These are phyloP conservation scores for Ophiodon elongatus DNA, from an alignment of 2,113 vertebrate species.

Conservation along the genomic window DNA sequence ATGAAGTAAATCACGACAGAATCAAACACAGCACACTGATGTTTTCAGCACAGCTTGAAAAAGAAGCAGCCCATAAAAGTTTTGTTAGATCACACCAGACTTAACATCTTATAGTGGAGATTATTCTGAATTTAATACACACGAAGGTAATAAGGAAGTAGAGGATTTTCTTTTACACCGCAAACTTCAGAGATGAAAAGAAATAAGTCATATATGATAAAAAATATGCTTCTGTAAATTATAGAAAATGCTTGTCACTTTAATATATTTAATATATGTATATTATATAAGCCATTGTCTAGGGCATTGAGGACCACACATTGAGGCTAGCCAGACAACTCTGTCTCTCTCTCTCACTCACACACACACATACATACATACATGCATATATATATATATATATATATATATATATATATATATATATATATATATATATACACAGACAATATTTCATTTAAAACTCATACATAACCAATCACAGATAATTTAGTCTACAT, in stretches of 20 bases:
- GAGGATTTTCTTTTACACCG: not conserved
- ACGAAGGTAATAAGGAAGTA: too few relatives aligned
- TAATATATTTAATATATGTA: not conserved
- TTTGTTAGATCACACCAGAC: too few relatives aligned
- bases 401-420: too few relatives aligned
- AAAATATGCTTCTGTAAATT: not conserved
- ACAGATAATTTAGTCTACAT: slow-evolving; percentile 5
- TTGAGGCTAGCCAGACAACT: not conserved
- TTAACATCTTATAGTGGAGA: too few relatives aligned
- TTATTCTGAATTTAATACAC: too few relatives aligned
- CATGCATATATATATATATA: too few relatives aligned
- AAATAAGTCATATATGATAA: not conserved
- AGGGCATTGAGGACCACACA: not conserved
- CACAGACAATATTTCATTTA: not conserved
- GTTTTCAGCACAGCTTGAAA: too few relatives aligned
- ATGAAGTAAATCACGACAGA: not conserved
- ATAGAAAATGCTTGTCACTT: not conserved
- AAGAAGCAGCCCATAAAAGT: too few relatives aligned
- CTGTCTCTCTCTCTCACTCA: too few relatives aligned
- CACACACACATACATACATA: not conserved
- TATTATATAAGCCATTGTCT: not conserved
- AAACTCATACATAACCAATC: not conserved
- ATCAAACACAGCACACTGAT: not conserved
- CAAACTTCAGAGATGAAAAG: not conserved
- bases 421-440: too few relatives aligned